Conservation (phyloP, 2,888 invertebrate genomes). For the Eubasilissa splendida region DNA sequence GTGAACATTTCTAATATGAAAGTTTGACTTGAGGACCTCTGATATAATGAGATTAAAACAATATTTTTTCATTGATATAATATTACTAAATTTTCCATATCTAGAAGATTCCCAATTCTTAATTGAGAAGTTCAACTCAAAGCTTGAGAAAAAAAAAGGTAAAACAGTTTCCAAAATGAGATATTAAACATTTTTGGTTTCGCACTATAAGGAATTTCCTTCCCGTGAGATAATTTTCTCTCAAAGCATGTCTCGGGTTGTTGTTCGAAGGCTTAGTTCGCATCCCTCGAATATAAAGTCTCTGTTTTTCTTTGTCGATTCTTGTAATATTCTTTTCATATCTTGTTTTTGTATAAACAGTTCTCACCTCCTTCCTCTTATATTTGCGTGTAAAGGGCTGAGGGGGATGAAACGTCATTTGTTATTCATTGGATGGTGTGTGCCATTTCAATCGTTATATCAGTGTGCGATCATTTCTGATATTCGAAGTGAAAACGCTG, state of each 20-base stretch:
- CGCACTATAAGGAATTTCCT: neutral
- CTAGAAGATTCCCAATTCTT: too few relatives aligned
- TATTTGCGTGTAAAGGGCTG: conserved; percentile 2
- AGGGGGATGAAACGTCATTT: conserved; percentile 40
- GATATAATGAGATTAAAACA: too few relatives aligned
- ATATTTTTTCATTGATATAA: too few relatives aligned
- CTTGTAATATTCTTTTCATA: conserved; percentile 42
- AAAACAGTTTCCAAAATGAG: too few relatives aligned
- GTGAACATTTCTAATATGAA: too few relatives aligned
- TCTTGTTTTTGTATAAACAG: conserved; percentile 33
- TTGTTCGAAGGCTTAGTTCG: neutral
- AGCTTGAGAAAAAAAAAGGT: too few relatives aligned
- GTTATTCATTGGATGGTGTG: conserved; percentile 46
- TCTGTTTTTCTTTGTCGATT: neutral
- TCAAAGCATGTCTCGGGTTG: neutral
- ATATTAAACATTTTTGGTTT: too few relatives aligned
- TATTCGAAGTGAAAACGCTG: too few relatives aligned
- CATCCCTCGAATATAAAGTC: neutral
- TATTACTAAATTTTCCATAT: too few relatives aligned
- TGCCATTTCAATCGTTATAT: conserved; percentile 24
- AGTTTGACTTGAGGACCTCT: too few relatives aligned
- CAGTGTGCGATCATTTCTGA: too few relatives aligned
- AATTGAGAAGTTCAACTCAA: too few relatives aligned
- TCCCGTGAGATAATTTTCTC: neutral
- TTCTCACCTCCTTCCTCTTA: neutral